Conservation (phyloP, 2,113 vertebrate genomes). For the Microtus ochrogaster region DNA sequence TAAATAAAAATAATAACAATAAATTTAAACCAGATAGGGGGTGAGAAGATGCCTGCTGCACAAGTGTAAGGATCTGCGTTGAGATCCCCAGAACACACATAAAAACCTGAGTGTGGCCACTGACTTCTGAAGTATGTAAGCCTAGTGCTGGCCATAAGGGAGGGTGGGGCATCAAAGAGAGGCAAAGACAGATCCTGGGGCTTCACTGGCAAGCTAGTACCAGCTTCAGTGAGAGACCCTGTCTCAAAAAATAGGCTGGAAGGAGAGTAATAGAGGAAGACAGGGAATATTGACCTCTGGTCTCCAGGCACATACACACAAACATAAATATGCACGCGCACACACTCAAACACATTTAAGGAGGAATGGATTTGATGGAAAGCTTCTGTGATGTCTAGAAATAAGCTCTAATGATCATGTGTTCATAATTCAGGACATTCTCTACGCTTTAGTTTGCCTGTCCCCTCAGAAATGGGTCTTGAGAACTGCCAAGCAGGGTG, state of each 20-base stretch:
- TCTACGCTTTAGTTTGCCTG: no score
- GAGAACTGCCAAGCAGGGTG: not conserved
- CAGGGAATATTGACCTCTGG: not conserved
- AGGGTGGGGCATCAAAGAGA: not conserved
- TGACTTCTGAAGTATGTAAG: not conserved
- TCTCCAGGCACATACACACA: not conserved
- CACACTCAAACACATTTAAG: not conserved
- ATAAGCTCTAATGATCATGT: not conserved
- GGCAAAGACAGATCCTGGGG: not conserved
- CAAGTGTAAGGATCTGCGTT: not conserved
- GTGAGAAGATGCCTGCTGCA: not conserved
- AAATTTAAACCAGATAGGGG: not conserved
- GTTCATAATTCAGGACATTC: not conserved
- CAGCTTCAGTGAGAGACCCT: not conserved
- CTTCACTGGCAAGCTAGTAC: not conserved
- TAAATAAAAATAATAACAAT: not conserved
- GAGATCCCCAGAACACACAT: not conserved
- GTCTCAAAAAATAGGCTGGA: not conserved
- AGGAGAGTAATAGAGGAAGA: not conserved
- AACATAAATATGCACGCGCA: not conserved
- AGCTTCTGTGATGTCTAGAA: not conserved
- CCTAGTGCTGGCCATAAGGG: not conserved
- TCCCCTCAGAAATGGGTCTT: not conserved
- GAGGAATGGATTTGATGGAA: constrained; percentile 16
- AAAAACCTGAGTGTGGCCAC: not conserved